Conservation (phyloP, 2,113 vertebrate genomes). For the Aldabrachelys gigantea region DNA sequence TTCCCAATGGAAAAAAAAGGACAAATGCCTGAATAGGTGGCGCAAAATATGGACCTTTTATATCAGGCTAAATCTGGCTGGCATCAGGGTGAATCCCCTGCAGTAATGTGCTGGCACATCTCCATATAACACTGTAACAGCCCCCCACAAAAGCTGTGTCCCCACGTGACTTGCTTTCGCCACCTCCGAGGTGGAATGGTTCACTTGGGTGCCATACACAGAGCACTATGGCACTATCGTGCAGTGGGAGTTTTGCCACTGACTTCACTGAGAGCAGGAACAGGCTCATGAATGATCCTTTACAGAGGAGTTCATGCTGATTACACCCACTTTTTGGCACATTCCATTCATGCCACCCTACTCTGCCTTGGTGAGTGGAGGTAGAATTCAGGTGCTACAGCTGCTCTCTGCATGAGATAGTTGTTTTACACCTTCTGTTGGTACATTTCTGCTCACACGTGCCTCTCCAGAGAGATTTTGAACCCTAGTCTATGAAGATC, state of each 20-base stretch:
- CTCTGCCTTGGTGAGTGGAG: neutral
- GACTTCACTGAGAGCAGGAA: neutral
- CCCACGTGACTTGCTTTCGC: neutral
- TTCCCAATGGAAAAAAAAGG: neutral
- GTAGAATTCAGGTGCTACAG: neutral
- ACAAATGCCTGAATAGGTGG: neutral
- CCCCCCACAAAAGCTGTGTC: too few species aligned
- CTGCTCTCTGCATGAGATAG: neutral
- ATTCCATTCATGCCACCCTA: neutral
- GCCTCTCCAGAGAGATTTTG: neutral
- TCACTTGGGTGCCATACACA: neutral
- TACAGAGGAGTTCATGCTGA: neutral
- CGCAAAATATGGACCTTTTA: neutral
- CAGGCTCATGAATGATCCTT: neutral
- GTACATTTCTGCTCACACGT: neutral
- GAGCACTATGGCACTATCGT: neutral
- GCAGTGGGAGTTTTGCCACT: neutral
- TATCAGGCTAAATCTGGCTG: neutral
- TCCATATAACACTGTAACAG: too few species aligned
- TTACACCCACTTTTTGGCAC: neutral
- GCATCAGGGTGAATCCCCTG: neutral
- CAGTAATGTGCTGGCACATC: neutral
- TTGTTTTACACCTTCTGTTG: neutral
- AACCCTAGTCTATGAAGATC: neutral
- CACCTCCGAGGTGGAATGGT: rapidly evolving